A percentile compares a stretch with the other conserved stretches of the same genome.
phyloP scores from a whole-genome alignment of 2,113 vertebrate genomes.

The Hyperopisus bebe region DNA sequence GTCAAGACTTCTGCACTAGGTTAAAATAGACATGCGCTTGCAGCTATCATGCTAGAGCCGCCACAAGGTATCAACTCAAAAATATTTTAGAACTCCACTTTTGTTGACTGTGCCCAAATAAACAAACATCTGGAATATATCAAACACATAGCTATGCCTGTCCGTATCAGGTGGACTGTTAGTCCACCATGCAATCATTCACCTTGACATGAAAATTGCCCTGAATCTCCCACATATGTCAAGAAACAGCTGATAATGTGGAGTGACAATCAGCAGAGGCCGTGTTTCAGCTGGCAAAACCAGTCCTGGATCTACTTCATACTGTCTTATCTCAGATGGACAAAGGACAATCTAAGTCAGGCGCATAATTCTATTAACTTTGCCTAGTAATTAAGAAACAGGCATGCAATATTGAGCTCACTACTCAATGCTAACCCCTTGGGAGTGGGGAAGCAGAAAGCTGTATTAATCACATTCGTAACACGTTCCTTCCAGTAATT shows the following conservation, averaged over 20 bases:
- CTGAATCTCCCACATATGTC: background rate
- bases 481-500: constrained; percentile 36
- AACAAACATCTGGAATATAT: background rate
- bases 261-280: constrained; percentile 3
- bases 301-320: background rate
- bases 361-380: constrained; percentile 15
- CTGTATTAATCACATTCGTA: constrained; percentile 18
- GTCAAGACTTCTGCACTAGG: background rate
- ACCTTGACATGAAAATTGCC: background rate
- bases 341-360: background rate
- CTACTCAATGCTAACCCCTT: background rate
- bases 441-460: background rate
- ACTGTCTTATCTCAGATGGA: background rate
- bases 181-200: background rate
- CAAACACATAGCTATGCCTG: background rate
- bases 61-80: background rate
- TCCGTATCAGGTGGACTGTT: background rate
- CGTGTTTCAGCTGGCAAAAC: background rate
- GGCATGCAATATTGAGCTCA: background rate
- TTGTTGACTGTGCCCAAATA: background rate
- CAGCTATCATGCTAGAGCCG: background rate
- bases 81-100: background rate
- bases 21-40: background rate
- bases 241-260: background rate
- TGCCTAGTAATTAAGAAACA: constrained; percentile 2